Percentiles rank a stretch among this genome's conserved stretches.
Conservation (phyloP, 2,888 invertebrate genomes). For the Venustoraphidia nigricollis region DNA sequence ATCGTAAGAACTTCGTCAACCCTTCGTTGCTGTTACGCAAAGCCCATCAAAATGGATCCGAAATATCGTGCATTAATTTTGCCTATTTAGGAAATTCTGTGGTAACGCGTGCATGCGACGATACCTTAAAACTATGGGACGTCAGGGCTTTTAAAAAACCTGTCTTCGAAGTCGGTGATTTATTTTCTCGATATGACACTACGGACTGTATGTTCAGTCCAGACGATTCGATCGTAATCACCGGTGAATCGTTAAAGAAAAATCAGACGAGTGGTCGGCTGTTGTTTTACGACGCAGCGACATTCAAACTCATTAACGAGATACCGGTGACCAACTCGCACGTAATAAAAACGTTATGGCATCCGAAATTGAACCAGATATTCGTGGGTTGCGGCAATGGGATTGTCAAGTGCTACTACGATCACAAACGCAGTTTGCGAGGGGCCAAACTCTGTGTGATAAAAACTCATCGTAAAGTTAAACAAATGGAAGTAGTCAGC, state of each 20-base stretch:
- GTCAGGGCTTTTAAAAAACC: conserved; percentile 67
- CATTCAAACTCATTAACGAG: conserved; percentile 55
- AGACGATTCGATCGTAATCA: conserved; percentile 75
- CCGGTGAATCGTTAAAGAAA: conserved; percentile 68
- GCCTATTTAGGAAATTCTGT: conserved; percentile 72
- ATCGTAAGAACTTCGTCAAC: conserved; percentile 79
- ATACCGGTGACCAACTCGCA: conserved; percentile 67
- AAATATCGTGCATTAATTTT: conserved; percentile 72
- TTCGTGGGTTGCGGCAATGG: conserved; percentile 89
- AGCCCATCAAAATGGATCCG: conserved; percentile 65
- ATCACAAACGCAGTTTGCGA: conserved; percentile 67
- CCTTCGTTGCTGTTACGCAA: conserved; percentile 60
- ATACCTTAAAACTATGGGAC: conserved; percentile 93
- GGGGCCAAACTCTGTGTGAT: conserved; percentile 85
- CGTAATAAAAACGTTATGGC: conserved; percentile 85
- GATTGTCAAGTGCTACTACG: conserved; percentile 78
- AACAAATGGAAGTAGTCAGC: conserved; percentile 73
- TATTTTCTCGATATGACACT: conserved; percentile 75
- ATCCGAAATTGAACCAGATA: conserved; percentile 94
- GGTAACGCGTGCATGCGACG: conserved; percentile 77
- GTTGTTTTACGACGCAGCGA: conserved; percentile 64
- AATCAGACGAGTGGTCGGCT: conserved; percentile 47
- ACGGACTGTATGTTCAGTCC: conserved; percentile 82
- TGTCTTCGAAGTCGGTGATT: conserved; percentile 45
- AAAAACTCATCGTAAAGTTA: conserved; percentile 62